Evolutionary conservation across 2,888 invertebrate genomes (phyloP).

Genomic region (Callyntrura guangdongensis): DNA sequence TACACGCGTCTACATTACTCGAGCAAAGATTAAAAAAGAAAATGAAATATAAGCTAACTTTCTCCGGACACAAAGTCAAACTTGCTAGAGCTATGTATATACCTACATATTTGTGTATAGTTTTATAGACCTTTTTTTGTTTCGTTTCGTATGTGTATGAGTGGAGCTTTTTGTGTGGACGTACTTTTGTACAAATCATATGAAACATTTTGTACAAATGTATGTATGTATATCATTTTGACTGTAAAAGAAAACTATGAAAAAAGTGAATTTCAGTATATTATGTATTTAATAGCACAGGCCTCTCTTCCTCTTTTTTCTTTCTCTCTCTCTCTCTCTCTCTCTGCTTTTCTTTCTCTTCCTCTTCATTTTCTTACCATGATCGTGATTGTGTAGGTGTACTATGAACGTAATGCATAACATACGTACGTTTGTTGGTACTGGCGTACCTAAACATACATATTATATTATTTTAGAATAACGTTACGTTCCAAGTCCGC

Average conservation of each 20-base stretch:
- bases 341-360: conserved; percentile 18
- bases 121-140: neutral
- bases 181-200: neutral
- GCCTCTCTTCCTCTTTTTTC: conserved; percentile 16
- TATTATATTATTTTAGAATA: neutral
- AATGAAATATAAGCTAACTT: conserved; percentile 27
- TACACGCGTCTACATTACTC: conserved; percentile 39
- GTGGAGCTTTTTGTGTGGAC: neutral
- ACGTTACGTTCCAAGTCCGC: neutral
- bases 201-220: neutral
- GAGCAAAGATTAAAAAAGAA: neutral
- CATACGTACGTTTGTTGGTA: neutral
- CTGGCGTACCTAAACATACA: conserved; percentile 6
- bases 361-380: no score
- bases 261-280: conserved; percentile 70
- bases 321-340: conserved; percentile 55
- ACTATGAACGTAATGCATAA: neutral
- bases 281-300: conserved; percentile 56
- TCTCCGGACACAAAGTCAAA: conserved; percentile 35
- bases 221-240: neutral
- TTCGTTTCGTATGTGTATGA: conserved; percentile 12
- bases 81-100: neutral
- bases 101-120: no score
- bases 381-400: conserved; percentile 58
- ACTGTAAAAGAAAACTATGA: conserved; percentile 10